These are phyloP conservation scores for Habropoda laboriosa DNA, from an alignment of 1,140 invertebrate species.

Conservation along the genomic window DNA sequence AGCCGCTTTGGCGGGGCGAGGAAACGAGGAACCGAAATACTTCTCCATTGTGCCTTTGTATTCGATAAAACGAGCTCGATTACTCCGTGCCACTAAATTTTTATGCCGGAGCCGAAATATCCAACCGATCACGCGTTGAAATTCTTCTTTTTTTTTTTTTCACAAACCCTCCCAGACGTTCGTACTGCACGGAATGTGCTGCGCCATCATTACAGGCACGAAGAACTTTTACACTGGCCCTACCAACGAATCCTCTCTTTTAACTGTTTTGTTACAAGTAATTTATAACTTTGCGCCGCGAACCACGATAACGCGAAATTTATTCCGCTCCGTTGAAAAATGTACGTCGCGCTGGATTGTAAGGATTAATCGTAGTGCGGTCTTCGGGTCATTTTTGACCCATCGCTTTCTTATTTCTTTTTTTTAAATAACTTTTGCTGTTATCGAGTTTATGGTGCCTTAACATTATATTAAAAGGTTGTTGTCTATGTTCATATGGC, in stretches of 20 bases:
- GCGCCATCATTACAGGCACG: slow-evolving; percentile 45
- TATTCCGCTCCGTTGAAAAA: background rate
- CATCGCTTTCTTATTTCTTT: too few relatives aligned
- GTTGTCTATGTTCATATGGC: too few relatives aligned
- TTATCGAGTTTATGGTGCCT: too few relatives aligned
- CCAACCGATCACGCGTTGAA: slow-evolving; percentile 25
- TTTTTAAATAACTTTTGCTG: too few relatives aligned
- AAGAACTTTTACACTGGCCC: slow-evolving; percentile 15
- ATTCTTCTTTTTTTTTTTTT: slow-evolving; percentile 51
- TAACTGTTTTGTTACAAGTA: background rate
- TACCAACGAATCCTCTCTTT: slow-evolving; percentile 15
- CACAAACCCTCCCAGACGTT: background rate
- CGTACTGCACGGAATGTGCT: slow-evolving; percentile 44
- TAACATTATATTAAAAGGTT: too few relatives aligned
- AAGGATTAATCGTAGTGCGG: too few relatives aligned
- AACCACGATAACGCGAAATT: background rate
- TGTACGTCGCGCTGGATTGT: background rate
- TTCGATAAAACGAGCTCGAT: slow-evolving; percentile 1
- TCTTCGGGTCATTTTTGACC: too few relatives aligned
- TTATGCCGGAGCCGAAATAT: slow-evolving; percentile 7
- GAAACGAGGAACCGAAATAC: background rate
- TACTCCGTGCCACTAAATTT: background rate
- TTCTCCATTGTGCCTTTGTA: too few relatives aligned
- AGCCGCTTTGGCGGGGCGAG: background rate
- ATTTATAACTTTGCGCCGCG: slow-evolving; percentile 17